Percentiles rank a stretch among this genome's conserved stretches.
Evolutionary conservation across 2,797 vertebrate genomes (phyloP).

Genomic region (Chaunax sp.): DNA sequence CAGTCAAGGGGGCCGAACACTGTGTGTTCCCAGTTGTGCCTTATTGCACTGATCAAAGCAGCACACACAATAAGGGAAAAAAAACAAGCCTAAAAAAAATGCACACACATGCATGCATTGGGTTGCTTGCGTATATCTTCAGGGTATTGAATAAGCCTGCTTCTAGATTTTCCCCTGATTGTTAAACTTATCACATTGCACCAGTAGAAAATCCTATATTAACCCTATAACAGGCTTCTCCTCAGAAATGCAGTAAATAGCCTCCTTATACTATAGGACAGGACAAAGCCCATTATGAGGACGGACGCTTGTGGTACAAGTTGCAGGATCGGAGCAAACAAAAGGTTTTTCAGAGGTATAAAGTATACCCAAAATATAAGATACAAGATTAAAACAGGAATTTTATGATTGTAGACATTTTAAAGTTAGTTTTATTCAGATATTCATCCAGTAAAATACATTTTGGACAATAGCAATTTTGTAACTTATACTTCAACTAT

Average conservation of each 20-base stretch:
- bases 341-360: slow-evolving; percentile 20
- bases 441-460: background rate
- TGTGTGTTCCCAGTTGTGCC: slow-evolving; percentile 45
- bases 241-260: slow-evolving; percentile 60
- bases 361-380: background rate
- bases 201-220: slow-evolving; percentile 67
- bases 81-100: slow-evolving; percentile 43
- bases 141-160: slow-evolving; percentile 54
- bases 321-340: slow-evolving; percentile 23
- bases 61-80: background rate
- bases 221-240: slow-evolving; percentile 67
- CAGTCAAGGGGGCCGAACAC: slow-evolving; percentile 13
- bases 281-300: slow-evolving; percentile 46
- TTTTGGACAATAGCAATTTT: too few species aligned
- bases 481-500: too few species aligned
- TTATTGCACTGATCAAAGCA: slow-evolving; percentile 64
- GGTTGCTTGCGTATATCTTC: slow-evolving; percentile 38
- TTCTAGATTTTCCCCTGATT: slow-evolving; percentile 61
- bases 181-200: slow-evolving; percentile 60
- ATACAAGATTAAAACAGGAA: background rate
- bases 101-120: slow-evolving; percentile 34
- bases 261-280: slow-evolving; percentile 54
- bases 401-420: slow-evolving; percentile 12
- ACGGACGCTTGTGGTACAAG: slow-evolving; percentile 18
- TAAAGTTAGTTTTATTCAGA: background rate